phyloP scores from a whole-genome alignment of 2,113 vertebrate genomes.

The Oncorhynchus keta region DNA sequence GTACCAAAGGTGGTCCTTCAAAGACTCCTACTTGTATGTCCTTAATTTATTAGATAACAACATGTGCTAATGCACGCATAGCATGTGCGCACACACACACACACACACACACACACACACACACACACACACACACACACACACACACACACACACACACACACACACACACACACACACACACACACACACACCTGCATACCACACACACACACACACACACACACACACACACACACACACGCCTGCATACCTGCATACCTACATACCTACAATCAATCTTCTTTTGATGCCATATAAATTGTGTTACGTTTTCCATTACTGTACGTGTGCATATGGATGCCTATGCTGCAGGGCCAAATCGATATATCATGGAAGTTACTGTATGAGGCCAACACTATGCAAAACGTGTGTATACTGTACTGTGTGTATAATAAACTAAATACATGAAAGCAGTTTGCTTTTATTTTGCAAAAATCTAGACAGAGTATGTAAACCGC shows the following conservation, averaged over 20 bases:
- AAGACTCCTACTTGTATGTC: conserved; percentile 47
- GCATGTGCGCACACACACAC: too few species aligned
- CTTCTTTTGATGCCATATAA: background rate
- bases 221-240: background rate
- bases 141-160: background rate
- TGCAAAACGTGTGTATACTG: background rate
- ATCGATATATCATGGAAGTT: background rate
- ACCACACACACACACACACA: too few species aligned
- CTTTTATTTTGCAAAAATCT: background rate
- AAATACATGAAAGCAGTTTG: background rate
- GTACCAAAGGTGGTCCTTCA: conserved; percentile 38
- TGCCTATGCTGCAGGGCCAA: background rate
- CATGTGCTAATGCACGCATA: background rate
- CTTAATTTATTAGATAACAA: conserved; percentile 43
- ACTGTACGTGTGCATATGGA: background rate
- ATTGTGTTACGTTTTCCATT: background rate
- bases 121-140: too few species aligned
- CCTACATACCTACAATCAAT: background rate
- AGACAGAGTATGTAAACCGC: background rate
- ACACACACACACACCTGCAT: too few species aligned
- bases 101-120: too few species aligned
- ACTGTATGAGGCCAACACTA: background rate
- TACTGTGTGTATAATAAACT: background rate
- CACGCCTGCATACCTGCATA: background rate
- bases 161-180: background rate